These are phyloP conservation scores for Metalampra italica DNA, from an alignment of 2,888 invertebrate genomes.

Conservation along the genomic window DNA sequence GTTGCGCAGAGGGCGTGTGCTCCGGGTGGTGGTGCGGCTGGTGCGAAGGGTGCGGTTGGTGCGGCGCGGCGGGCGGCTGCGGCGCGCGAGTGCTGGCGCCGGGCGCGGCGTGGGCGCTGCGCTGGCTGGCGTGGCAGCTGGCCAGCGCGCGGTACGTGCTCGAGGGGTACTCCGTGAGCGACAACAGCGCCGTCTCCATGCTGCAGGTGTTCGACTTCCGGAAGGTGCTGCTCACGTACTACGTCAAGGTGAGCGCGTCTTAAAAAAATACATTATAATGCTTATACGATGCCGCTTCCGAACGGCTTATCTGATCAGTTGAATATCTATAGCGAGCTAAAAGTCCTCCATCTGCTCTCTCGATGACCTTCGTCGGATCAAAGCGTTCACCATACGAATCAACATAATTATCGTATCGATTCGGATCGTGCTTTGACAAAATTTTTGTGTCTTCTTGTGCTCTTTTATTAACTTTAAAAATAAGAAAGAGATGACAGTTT, in stretches of 20 bases:
- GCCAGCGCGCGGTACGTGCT: slow-evolving; percentile 97
- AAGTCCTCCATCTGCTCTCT: too few species aligned
- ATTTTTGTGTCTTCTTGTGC: too few species aligned
- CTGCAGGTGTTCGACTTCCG: slow-evolving; percentile 98
- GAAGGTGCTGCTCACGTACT: slow-evolving; percentile 97
- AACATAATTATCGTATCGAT: too few species aligned
- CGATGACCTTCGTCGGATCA: too few species aligned
- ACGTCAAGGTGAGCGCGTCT: slow-evolving; percentile 87
- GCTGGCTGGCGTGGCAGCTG: slow-evolving; percentile 99
- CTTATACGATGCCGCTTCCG: background rate
- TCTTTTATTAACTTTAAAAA: too few species aligned
- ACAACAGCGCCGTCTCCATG: slow-evolving; percentile 98
- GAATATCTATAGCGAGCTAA: too few species aligned
- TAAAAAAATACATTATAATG: too few species aligned
- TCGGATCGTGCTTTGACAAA: too few species aligned
- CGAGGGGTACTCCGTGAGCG: slow-evolving; percentile 98
- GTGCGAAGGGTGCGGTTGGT: slow-evolving; percentile 24
- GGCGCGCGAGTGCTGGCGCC: slow-evolving; percentile 94
- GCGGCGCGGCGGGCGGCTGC: slow-evolving; percentile 59
- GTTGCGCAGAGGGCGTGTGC: slow-evolving; percentile 14
- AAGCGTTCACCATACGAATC: too few species aligned
- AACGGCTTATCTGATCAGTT: too few species aligned
- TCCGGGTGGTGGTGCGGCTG: slow-evolving; percentile 30
- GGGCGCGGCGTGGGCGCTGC: slow-evolving; percentile 97
- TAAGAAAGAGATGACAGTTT: too few species aligned